Evolutionary conservation across 1,140 invertebrate species (phyloP).

Genomic region (Harlomillsia oculata): DNA sequence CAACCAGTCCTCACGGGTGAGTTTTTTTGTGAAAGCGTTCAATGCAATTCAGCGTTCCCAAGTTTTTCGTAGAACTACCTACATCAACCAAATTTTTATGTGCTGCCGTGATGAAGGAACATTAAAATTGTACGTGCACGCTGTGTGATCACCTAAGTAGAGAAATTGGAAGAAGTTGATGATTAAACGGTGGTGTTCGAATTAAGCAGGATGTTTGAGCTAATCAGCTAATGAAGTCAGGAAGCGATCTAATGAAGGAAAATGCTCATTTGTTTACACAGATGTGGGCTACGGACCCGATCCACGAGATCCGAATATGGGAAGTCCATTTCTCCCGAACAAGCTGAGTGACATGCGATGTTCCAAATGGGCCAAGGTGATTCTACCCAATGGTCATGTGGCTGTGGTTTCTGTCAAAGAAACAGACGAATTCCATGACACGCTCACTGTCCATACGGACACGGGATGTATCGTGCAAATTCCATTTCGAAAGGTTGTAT

Average conservation of each 20-base stretch:
- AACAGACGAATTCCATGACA: constrained; percentile 31
- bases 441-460: constrained; percentile 32
- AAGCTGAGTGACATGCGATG: constrained; percentile 31
- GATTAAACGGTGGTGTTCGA: no score
- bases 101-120: no score
- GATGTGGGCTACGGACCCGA: constrained; percentile 24
- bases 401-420: constrained; percentile 31
- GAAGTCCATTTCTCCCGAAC: constrained; percentile 33
- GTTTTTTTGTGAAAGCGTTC: no score
- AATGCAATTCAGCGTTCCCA: no score
- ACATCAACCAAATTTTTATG: no score
- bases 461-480: constrained; percentile 29
- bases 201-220: no score
- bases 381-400: constrained; percentile 34
- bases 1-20: constrained; percentile 29
- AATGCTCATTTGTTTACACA: constrained; percentile 21
- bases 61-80: no score
- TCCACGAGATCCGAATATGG: constrained; percentile 23
- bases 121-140: no score
- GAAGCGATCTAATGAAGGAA: no score
- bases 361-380: constrained; percentile 31
- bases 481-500: constrained; percentile 35
- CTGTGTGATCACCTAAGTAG: no score
- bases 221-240: no score
- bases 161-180: no score